Conservation (phyloP, 2,888 invertebrate species). For the Poecilus cupreus region DNA sequence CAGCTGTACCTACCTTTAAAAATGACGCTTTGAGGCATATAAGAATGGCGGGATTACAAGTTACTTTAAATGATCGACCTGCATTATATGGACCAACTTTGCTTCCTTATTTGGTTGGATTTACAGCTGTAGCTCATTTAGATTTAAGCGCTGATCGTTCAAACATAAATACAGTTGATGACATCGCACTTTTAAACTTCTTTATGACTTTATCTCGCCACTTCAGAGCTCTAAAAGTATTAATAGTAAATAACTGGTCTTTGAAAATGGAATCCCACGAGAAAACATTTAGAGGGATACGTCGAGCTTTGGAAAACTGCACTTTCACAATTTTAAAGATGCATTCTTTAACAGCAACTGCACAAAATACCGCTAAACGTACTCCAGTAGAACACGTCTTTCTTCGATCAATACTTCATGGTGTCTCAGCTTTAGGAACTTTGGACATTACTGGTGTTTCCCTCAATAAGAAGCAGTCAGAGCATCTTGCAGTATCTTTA, state of each 20-base stretch:
- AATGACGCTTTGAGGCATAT: conserved; percentile 73
- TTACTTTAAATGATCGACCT: conserved; percentile 71
- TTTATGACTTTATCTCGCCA: conserved; percentile 72
- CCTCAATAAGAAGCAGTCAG: conserved; percentile 39
- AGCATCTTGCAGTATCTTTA: conserved; percentile 41
- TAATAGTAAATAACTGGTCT: conserved; percentile 71
- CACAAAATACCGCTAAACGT: conserved; percentile 69
- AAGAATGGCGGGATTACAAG: conserved; percentile 73
- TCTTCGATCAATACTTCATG: conserved; percentile 67
- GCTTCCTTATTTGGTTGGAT: conserved; percentile 73
- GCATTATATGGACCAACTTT: conserved; percentile 73
- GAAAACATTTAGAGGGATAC: conserved; percentile 69
- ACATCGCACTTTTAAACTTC: conserved; percentile 73
- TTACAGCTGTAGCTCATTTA: conserved; percentile 73
- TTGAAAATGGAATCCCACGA: conserved; percentile 69
- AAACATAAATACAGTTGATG: conserved; percentile 72
- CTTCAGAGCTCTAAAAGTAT: conserved; percentile 71
- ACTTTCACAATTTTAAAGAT: conserved; percentile 69
- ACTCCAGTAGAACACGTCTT: conserved; percentile 70
- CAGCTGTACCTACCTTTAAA: conserved; percentile 24
- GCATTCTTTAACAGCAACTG: conserved; percentile 67
- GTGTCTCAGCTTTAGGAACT: conserved; percentile 18
- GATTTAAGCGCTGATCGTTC: conserved; percentile 73
- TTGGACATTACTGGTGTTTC: conserved; percentile 42
- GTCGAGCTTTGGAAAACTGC: conserved; percentile 69